Base-by-base conservation (phyloP, 2,113 vertebrate species). In the Dasyornis broadbenti region DNA sequence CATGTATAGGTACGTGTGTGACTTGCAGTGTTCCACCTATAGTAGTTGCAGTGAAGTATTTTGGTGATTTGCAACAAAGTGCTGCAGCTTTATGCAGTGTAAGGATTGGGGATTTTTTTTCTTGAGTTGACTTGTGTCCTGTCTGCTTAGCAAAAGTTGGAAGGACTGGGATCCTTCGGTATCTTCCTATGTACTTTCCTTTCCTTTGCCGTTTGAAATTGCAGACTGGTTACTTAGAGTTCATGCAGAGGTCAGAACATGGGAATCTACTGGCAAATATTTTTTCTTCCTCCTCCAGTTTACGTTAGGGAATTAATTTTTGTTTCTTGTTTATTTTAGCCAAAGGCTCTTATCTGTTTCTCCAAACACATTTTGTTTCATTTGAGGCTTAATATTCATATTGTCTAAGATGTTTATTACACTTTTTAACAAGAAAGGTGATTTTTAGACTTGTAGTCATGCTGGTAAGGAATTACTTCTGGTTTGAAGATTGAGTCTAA, bases 181-280 rank as follows among this genome's bases (percentile, higher is more conserved):
- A 66, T 96, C 89, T 72, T 96, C 73, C 84, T 90, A 47, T 68
- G 91, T 93, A 77, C 91, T 97, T 97, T 94, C 94, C 84, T 92
- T 97, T 96, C 97, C 87, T 96, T 59, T 50, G 91, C 94, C 97
- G 84, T 96, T 96, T 40, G 94, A 94, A 98, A 92, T 95, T 92
- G 73, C 88, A 90, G 95, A 64, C 91, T 82, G 42, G 91, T 96
- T 96, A 86, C 94, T 97, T 94, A 7, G 71, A 96, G 98, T 98
- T 98, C 97, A 88, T 11, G 0, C 35, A 52, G 85, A 97, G 98
- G 97, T 97, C 98, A 97, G 89, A 94, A 93, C 95, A 97, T 94
- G 90, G 71, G 94, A 97, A 95, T 97, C 97, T 96, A 72, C 94
- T 94, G 90, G 96, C 96, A 97, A 97, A 87, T 96, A 64, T 50